Conservation (phyloP, 2,888 invertebrate species). For the Syrista parreyssii region DNA sequence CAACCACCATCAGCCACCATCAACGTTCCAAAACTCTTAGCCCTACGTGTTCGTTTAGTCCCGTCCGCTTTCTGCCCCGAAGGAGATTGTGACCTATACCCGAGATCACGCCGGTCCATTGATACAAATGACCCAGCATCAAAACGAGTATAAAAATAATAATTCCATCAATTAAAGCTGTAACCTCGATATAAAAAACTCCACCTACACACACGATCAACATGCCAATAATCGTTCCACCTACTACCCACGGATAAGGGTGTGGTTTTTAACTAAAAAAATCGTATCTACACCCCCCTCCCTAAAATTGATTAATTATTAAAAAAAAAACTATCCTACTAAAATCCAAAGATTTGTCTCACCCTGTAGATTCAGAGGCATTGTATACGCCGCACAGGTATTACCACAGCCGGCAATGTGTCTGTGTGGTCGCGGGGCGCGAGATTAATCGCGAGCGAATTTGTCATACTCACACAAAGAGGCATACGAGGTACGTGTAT, state of each 20-base stretch:
- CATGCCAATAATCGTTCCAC: background rate
- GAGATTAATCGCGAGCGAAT: slow-evolving; percentile 33
- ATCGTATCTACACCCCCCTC: background rate
- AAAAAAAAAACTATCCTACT: background rate
- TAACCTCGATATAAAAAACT: background rate
- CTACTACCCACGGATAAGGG: background rate
- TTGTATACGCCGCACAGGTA: background rate
- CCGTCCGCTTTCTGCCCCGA: slow-evolving; percentile 2
- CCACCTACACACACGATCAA: background rate
- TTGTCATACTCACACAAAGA: slow-evolving; percentile 31
- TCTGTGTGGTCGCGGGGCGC: slow-evolving; percentile 18
- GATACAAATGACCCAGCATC: too few relatives aligned
- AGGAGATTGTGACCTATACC: background rate
- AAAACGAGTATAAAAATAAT: background rate
- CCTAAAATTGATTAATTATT: background rate
- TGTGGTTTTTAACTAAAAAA: background rate
- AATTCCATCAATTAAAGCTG: background rate
- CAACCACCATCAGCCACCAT: background rate
- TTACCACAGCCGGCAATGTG: background rate
- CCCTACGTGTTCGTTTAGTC: slow-evolving; percentile 7
- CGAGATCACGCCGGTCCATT: background rate
- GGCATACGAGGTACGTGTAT: background rate
- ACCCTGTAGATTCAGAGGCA: slow-evolving; percentile 2
- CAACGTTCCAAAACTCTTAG: background rate
- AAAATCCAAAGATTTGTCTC: background rate